These are phyloP conservation scores for Lepidocyrtinus sp. DNA, from an alignment of 2,888 invertebrate genomes.

Conservation along the genomic window DNA sequence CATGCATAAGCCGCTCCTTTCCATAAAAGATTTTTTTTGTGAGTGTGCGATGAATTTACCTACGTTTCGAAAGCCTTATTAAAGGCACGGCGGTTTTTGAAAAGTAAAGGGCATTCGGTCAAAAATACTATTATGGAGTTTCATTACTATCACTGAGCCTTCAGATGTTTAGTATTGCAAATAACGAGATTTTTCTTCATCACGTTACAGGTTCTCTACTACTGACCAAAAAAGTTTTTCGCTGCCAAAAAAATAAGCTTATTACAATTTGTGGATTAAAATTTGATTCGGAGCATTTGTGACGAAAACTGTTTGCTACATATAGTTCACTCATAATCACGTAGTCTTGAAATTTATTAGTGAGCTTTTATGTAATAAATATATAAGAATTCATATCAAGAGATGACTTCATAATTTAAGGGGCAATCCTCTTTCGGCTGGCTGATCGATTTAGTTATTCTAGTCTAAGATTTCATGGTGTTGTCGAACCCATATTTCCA, in stretches of 20 bases:
- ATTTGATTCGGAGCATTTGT: no score
- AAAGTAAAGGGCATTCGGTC: slow-evolving; percentile 8
- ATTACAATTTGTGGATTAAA: no score
- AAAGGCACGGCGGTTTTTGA: not conserved
- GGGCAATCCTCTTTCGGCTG: no score
- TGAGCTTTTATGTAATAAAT: not conserved
- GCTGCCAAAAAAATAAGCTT: not conserved
- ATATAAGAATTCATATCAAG: slow-evolving; percentile 13
- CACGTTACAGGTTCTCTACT: slow-evolving; percentile 8
- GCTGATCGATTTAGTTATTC: no score
- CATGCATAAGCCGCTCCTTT: not conserved
- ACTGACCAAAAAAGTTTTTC: not conserved
- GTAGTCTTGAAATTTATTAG: not conserved
- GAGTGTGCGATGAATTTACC: not conserved
- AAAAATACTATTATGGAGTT: not conserved
- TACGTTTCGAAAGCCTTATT: not conserved
- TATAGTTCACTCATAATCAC: slow-evolving; percentile 8
- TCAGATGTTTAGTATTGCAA: no score
- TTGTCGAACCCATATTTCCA: no score
- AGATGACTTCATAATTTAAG: slow-evolving; percentile 9
- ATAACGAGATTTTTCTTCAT: no score
- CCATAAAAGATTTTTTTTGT: not conserved
- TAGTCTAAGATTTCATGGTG: no score
- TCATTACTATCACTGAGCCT: slow-evolving; percentile 3
- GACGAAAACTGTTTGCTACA: no score